Base-by-base conservation (phyloP, 2,797 vertebrate genomes). In the Tenualosa thibaudeaui region DNA sequence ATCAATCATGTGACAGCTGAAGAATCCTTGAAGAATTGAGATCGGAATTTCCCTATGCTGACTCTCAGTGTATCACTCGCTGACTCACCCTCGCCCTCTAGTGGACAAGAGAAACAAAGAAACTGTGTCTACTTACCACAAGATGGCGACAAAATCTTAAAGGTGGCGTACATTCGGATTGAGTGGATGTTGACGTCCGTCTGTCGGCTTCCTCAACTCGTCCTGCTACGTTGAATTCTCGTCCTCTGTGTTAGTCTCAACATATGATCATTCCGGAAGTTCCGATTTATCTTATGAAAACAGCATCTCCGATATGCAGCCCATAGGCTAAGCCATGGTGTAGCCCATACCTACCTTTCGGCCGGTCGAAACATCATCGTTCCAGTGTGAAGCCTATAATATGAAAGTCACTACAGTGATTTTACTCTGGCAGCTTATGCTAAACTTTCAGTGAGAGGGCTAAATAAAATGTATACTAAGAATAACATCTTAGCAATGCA, bases 121-220 rank as follows among this genome's bases (percentile, higher is more conserved):
- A 49, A 43, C 13, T 17, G 10, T 2, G 31, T n/a, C 9, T 53
- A 51, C 31, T 3, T 0, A 56, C 90, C 93, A 91, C 86, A 49
- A 93, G 93, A 88, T 89, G 93, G 92, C 84, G 88, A 85, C 89
- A 92, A 53, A 58, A 58, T 58, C 17, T n/a, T 19, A 58, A 58
- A n/a, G 62, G 3, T 22, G 82, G 5, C 71, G 40, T 46, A 78
- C 17, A 22, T 78, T 78, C 19, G 17, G 22, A 78, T 19, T 22
- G 2, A 78, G 71, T 78, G 40, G 7, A 43, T 13, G 31, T 71
- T 31, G 26, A 31, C 2, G 31, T 31, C 46, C 7, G 31, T 15
- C 31, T 75, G 31, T 75, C 31, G 31, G 31, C 31, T 37, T 31
- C 31, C 31, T 43, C 15, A 75, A 43, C 40, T 51, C 10, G 50